A percentile compares a stretch with the other conserved stretches of the same genome.
These are phyloP conservation scores for Lochmaea crataegi DNA, from an alignment of 2,888 invertebrate genomes.

Conservation along the genomic window DNA sequence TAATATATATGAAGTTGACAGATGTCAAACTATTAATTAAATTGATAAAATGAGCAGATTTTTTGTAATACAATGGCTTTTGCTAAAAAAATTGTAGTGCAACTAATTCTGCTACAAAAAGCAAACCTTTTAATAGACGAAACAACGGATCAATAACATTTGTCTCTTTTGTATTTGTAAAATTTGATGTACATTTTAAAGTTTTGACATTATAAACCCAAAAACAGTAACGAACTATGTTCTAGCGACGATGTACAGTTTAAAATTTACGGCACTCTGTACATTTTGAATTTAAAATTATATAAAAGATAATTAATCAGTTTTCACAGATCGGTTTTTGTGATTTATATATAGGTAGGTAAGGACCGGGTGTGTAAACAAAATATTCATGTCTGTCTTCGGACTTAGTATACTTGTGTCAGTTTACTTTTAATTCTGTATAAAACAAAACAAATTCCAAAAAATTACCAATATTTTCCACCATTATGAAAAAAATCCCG, in stretches of 20 bases:
- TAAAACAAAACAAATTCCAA: conserved; percentile 3
- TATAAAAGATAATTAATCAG: conserved; percentile 24
- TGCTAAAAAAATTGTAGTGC: no score
- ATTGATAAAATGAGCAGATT: no score
- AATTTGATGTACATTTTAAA: neutral
- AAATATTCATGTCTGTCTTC: conserved; percentile 24
- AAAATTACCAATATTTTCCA: conserved; percentile 63
- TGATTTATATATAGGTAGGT: conserved; percentile 62
- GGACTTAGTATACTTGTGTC: conserved; percentile 13
- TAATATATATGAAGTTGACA: no score
- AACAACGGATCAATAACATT: no score
- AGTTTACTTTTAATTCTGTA: conserved; percentile 28
- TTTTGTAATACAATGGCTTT: no score
- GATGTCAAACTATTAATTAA: no score
- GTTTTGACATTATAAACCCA: conserved; percentile 3
- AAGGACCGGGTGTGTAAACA: conserved; percentile 42
- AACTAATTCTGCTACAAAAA: neutral
- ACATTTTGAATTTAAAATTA: conserved; percentile 32
- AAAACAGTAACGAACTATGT: neutral
- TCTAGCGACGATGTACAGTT: conserved; percentile 5
- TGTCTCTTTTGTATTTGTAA: neutral
- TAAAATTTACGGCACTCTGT: conserved; percentile 28
- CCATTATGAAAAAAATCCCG: conserved; percentile 57
- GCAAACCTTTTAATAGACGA: neutral
- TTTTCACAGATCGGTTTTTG: conserved; percentile 55